phyloP scores from a whole-genome alignment of 1,140 invertebrate genomes.

The Helicoverpa armigera region DNA sequence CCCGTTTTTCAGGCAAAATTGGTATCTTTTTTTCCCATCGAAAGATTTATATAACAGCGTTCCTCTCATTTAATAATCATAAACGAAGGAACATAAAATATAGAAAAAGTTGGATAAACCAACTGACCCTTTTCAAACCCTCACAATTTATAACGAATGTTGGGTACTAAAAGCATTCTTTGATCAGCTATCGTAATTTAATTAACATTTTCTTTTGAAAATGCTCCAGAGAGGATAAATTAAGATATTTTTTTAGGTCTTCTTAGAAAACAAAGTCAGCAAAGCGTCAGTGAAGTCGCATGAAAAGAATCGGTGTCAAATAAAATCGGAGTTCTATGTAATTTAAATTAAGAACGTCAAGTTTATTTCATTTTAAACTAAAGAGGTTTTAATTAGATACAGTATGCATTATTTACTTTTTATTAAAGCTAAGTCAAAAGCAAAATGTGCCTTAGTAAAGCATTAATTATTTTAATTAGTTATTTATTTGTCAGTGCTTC shows the following conservation, averaged over 20 bases:
- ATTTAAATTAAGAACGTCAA: slow-evolving; percentile 1
- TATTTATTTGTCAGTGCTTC: slow-evolving; percentile 74
- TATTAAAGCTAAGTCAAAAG: slow-evolving; percentile 44
- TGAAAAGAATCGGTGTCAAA: slow-evolving; percentile 31
- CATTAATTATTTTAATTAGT: slow-evolving; percentile 62
- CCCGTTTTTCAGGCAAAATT: no score
- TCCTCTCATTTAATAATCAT: slow-evolving; percentile 2
- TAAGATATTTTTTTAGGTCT: neutral
- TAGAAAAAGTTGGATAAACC: slow-evolving; percentile 57
- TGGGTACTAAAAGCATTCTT: slow-evolving; percentile 28
- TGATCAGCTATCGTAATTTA: slow-evolving; percentile 45
- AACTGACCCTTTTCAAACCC: slow-evolving; percentile 58
- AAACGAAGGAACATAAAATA: slow-evolving; percentile 40
- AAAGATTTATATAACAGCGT: neutral
- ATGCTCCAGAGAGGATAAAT: neutral
- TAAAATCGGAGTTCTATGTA: neutral
- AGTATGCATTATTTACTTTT: slow-evolving; percentile 11
- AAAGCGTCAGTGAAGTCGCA: slow-evolving; percentile 34
- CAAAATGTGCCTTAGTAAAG: slow-evolving; percentile 40
- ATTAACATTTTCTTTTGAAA: slow-evolving; percentile 40
- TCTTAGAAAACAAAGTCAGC: slow-evolving; percentile 8
- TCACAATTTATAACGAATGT: slow-evolving; percentile 44
- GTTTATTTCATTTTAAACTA: slow-evolving; percentile 22
- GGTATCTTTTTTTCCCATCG: no score
- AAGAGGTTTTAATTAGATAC: slow-evolving; percentile 26